Evolutionary conservation across 2,888 invertebrate genomes (phyloP).

Genomic region (Drosophila anomalata): DNA sequence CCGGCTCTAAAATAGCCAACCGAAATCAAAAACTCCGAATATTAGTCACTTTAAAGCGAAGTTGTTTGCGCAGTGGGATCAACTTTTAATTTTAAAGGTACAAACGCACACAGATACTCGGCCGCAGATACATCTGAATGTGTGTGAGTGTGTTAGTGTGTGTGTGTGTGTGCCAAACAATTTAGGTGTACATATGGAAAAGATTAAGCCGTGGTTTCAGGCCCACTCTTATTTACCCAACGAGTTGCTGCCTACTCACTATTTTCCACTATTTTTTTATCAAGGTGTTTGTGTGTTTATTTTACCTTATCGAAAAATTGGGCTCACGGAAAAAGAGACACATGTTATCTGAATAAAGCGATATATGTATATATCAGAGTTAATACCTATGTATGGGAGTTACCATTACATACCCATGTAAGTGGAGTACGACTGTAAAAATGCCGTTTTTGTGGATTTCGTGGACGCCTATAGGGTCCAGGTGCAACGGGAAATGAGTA

Average conservation of each 20-base stretch:
- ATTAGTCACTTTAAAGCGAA: slow-evolving; percentile 19
- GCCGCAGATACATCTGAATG: slow-evolving; percentile 1
- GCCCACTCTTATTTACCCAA: slow-evolving; percentile 21
- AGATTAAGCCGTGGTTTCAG: slow-evolving; percentile 15
- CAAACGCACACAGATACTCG: slow-evolving; percentile 2
- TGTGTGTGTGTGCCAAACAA: slow-evolving; percentile 25
- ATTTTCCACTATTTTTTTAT: slow-evolving; percentile 7
- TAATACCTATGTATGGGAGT: slow-evolving; percentile 3
- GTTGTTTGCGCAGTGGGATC: slow-evolving; percentile 28
- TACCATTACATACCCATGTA: slow-evolving; percentile 21
- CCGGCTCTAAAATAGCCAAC: slow-evolving; percentile 11
- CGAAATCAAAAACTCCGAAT: slow-evolving; percentile 12
- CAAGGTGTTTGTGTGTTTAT: slow-evolving; percentile 29
- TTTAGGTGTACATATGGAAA: slow-evolving; percentile 11
- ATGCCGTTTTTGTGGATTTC: slow-evolving; percentile 14
- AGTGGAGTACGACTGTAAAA: slow-evolving; percentile 16
- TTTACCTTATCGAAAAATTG: slow-evolving; percentile 39
- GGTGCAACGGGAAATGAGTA: slow-evolving; percentile 13
- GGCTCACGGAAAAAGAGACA: slow-evolving; percentile 33
- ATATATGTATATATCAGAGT: not conserved
- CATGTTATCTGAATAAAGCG: slow-evolving; percentile 30
- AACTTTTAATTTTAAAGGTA: slow-evolving; percentile 26
- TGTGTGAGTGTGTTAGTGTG: slow-evolving; percentile 10
- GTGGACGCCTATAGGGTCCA: not conserved
- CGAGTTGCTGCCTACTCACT: slow-evolving; percentile 16